Percentiles rank a stretch among this genome's conserved stretches.
Conservation (phyloP, 2,797 vertebrate species). For the Catostomus latipinnis region DNA sequence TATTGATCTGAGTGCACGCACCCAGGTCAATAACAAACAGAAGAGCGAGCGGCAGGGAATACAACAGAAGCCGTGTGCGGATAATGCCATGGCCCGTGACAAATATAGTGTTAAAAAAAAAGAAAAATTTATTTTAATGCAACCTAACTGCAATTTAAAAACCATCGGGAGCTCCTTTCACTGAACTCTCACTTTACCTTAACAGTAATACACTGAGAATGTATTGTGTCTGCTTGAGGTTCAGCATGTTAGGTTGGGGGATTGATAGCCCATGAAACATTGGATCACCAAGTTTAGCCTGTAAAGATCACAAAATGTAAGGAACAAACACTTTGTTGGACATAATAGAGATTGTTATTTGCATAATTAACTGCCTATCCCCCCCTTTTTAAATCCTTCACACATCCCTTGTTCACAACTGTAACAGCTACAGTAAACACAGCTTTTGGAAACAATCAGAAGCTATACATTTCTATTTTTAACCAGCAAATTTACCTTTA, state of each 20-base stretch:
- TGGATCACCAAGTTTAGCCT: not conserved
- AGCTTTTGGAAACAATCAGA: conserved; percentile 53
- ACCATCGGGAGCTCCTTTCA: not conserved
- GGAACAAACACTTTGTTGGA: not conserved
- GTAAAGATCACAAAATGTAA: not conserved
- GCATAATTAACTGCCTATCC: not conserved
- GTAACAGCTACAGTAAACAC: conserved; percentile 18
- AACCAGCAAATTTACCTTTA: conserved; percentile 72
- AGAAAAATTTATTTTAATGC: not conserved
- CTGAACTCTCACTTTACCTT: not conserved
- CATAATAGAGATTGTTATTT: not conserved
- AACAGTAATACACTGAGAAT: not conserved
- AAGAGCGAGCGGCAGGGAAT: too few relatives aligned
- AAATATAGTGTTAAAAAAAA: too few relatives aligned
- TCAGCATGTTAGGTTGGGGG: not conserved
- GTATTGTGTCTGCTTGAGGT: not conserved
- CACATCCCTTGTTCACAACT: conserved; percentile 52
- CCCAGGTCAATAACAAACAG: too few relatives aligned
- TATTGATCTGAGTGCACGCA: too few relatives aligned
- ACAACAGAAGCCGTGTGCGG: too few relatives aligned
- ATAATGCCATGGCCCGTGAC: too few relatives aligned
- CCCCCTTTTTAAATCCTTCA: conserved; percentile 19
- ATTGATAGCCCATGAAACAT: not conserved
- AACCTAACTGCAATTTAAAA: not conserved
- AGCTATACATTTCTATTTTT: conserved; percentile 59